Evolutionary conservation across 2,797 vertebrate genomes (phyloP).

Genomic region (Myotis findleyi): DNA sequence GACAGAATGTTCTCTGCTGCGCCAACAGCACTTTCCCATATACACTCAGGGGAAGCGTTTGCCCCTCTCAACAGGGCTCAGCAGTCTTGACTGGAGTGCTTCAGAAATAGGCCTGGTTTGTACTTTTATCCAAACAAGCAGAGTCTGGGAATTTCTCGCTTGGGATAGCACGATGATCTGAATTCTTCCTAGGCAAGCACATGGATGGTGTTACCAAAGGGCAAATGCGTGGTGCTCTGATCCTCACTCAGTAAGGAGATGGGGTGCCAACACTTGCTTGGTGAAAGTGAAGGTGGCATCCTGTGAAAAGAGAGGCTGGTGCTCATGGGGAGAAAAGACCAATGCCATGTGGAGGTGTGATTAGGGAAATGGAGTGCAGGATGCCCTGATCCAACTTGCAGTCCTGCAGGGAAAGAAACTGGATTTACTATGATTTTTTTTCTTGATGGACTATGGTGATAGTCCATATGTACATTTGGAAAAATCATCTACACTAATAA

Average conservation of each 20-base stretch:
- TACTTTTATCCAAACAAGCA: slow-evolving; percentile 78
- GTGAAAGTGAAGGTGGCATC: slow-evolving; percentile 72
- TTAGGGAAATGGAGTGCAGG: slow-evolving; percentile 47
- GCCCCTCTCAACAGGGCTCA: slow-evolving; percentile 78
- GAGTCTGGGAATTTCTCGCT: slow-evolving; percentile 41
- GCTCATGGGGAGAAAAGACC: slow-evolving; percentile 66
- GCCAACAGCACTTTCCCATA: slow-evolving; percentile 66
- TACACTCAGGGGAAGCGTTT: slow-evolving; percentile 76
- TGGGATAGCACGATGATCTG: slow-evolving; percentile 80
- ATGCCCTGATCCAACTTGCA: slow-evolving; percentile 47
- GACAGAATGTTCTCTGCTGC: slow-evolving; percentile 71
- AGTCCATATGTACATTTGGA: slow-evolving; percentile 45
- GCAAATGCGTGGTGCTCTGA: slow-evolving; percentile 65
- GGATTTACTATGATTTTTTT: slow-evolving; percentile 41
- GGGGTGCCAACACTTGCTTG: slow-evolving; percentile 57
- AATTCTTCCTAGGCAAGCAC: slow-evolving; percentile 76
- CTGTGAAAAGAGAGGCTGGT: slow-evolving; percentile 57
- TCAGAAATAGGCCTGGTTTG: slow-evolving; percentile 81
- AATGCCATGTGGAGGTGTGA: slow-evolving; percentile 38
- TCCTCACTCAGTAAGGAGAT: slow-evolving; percentile 70
- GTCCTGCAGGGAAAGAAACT: slow-evolving; percentile 47
- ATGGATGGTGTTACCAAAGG: slow-evolving; percentile 71
- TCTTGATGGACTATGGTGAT: slow-evolving; percentile 71
- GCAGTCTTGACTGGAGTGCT: slow-evolving; percentile 79
- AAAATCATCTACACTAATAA: background rate